Percentiles rank a stretch among this genome's conserved stretches.
Conservation (phyloP, 2,888 invertebrate species). For the Bellardia pandia region DNA sequence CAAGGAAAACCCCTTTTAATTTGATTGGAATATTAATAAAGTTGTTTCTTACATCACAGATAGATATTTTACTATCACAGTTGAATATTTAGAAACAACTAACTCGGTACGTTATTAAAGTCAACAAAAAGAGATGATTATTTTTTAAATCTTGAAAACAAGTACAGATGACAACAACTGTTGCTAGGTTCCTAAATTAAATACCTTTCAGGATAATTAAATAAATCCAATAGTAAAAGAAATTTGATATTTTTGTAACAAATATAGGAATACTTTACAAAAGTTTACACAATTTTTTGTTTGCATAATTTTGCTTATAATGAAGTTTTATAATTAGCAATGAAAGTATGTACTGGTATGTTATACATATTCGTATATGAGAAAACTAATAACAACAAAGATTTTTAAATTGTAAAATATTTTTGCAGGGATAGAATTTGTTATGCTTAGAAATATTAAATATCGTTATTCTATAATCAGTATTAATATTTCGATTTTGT, state of each 20-base stretch:
- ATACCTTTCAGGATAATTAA: constrained; percentile 43
- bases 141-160: constrained; percentile 7
- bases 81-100: neutral
- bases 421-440: too few species aligned
- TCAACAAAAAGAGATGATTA: constrained; percentile 14
- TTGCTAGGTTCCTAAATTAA: neutral
- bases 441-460: too few species aligned
- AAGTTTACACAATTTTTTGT: neutral
- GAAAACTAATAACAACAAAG: too few species aligned
- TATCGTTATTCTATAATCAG: too few species aligned
- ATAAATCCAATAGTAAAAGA: neutral
- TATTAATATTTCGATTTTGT: too few species aligned
- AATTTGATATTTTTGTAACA: neutral
- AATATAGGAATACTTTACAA: too few species aligned
- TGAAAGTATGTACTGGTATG: too few species aligned
- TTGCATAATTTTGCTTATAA: too few species aligned
- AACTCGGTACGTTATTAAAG: constrained; percentile 18
- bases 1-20: constrained; percentile 53
- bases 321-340: neutral
- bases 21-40: constrained; percentile 72
- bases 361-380: too few species aligned
- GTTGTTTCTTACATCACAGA: constrained; percentile 46
- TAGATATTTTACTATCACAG: neutral
- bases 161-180: neutral
- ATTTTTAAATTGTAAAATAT: too few species aligned